Conservation (phyloP, 2,888 invertebrate genomes). For the Tetanocera ferruginea region DNA sequence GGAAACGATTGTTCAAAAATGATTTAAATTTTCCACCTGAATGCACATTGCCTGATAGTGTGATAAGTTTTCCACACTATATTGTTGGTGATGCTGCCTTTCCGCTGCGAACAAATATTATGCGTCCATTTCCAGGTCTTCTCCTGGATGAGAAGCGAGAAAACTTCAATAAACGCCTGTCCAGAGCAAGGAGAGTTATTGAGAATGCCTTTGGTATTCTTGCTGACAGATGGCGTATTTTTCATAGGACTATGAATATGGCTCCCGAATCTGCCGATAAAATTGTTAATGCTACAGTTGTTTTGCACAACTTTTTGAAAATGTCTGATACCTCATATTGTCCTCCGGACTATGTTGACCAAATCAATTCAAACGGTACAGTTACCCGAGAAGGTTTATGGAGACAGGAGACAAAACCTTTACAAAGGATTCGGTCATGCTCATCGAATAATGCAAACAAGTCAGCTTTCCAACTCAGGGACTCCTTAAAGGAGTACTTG, state of each 20-base stretch:
- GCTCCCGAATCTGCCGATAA: background rate
- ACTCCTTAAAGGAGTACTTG: too few species aligned
- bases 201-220: background rate
- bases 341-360: background rate
- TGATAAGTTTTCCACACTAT: background rate
- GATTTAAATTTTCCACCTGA: background rate
- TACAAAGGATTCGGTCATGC: background rate
- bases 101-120: background rate
- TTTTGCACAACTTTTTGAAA: background rate
- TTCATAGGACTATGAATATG: background rate
- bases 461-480: background rate
- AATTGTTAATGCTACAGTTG: background rate
- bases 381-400: background rate
- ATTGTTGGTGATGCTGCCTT: conserved; percentile 3
- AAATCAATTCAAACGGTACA: background rate
- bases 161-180: background rate
- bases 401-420: background rate
- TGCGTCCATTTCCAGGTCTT: background rate
- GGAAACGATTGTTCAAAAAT: background rate
- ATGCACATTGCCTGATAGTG: background rate
- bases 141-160: background rate
- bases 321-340: background rate
- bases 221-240: background rate
- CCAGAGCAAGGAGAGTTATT: too few species aligned
- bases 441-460: background rate